phyloP scores from a whole-genome alignment of 1,140 invertebrate genomes.

The Tetranychus urticae region DNA sequence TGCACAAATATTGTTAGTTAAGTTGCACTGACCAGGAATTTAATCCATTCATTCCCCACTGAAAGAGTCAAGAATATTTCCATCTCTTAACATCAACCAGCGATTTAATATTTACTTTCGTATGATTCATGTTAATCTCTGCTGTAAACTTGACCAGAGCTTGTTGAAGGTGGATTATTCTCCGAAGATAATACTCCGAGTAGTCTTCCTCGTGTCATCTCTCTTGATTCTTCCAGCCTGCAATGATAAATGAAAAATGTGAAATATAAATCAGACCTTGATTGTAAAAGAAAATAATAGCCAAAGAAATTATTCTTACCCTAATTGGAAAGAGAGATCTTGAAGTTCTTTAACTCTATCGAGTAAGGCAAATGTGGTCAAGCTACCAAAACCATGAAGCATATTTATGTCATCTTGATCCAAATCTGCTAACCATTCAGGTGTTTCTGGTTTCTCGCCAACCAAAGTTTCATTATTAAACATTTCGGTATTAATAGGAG shows the following conservation, averaged over 20 bases:
- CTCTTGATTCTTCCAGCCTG: conserved; percentile 57
- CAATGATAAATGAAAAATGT: neutral
- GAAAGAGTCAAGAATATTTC: no score
- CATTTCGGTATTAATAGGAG: conserved; percentile 15
- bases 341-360: conserved; percentile 77
- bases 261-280: neutral
- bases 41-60: no score
- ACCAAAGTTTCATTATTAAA: conserved; percentile 11
- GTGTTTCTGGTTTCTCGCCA: conserved; percentile 14
- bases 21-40: no score
- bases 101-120: no score
- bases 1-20: no score
- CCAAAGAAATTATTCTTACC: conserved; percentile 23
- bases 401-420: conserved; percentile 38
- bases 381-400: conserved; percentile 45
- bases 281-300: neutral
- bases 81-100: no score
- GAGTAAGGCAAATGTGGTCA: conserved; percentile 52
- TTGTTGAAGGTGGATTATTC: neutral
- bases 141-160: no score
- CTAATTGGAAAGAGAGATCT: conserved; percentile 74
- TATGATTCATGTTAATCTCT: no score
- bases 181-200: conserved; percentile 44
- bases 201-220: conserved; percentile 86
- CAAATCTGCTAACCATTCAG: conserved; percentile 23